A percentile compares a stretch with the other conserved stretches of the same genome.
Evolutionary conservation across 2,888 invertebrate genomes (phyloP).

Genomic region (Biston stratarius): DNA sequence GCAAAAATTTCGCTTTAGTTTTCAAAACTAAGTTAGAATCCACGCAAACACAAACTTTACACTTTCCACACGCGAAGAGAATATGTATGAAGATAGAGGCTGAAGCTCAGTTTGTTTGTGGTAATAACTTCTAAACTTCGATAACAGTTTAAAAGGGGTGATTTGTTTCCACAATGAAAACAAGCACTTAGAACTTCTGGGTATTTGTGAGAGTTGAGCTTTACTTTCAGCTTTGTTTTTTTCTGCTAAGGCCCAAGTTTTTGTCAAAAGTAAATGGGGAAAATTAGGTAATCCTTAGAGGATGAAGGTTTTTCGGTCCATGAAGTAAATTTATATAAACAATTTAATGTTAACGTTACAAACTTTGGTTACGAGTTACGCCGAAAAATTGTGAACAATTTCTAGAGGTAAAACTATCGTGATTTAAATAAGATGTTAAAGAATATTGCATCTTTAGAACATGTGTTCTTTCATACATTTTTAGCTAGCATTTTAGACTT

Average conservation of each 20-base stretch:
- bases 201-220: constrained; percentile 30
- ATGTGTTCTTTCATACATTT: too few relatives aligned
- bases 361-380: too few relatives aligned
- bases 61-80: constrained; percentile 12
- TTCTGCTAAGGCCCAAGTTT: background rate
- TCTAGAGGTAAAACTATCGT: too few relatives aligned
- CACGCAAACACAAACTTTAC: constrained; percentile 14
- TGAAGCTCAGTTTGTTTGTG: constrained; percentile 33
- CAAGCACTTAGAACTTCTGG: constrained; percentile 38
- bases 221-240: constrained; percentile 15
- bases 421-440: too few relatives aligned
- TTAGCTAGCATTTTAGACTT: too few relatives aligned
- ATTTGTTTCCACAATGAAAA: constrained; percentile 38
- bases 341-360: too few relatives aligned
- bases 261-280: constrained; percentile 7
- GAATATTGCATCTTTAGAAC: too few relatives aligned
- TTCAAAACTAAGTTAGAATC: constrained; percentile 15
- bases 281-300: constrained; percentile 6
- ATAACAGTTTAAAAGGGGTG: constrained; percentile 41
- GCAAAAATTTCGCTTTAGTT: constrained; percentile 2
- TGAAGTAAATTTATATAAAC: background rate
- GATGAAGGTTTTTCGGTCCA: background rate
- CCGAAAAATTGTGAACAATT: too few relatives aligned
- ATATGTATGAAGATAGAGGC: constrained; percentile 18
- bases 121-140: constrained; percentile 38